phyloP scores from a whole-genome alignment of 1,140 invertebrate species.

The Pogonognathellus flavescens region DNA sequence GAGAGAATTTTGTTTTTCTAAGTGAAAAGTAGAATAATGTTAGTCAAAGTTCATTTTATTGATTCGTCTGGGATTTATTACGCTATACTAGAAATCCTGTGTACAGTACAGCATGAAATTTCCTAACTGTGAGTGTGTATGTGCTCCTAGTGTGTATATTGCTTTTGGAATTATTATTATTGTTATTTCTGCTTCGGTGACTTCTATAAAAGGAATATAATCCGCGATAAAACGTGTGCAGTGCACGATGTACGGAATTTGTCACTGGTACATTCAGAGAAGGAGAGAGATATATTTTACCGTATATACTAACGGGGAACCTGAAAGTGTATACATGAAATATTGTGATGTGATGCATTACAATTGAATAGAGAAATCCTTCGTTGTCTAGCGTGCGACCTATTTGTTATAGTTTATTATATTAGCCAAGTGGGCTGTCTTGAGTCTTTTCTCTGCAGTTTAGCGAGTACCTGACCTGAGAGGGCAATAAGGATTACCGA shows the following conservation, averaged over 20 bases:
- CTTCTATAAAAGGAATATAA: too few species aligned
- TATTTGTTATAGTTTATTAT: constrained; percentile 31
- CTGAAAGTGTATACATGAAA: constrained; percentile 8
- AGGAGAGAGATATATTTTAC: neutral
- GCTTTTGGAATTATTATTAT: too few species aligned
- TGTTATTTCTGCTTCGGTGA: too few species aligned
- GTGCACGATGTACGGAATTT: neutral
- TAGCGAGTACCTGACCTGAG: constrained; percentile 37
- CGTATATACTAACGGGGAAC: too few species aligned
- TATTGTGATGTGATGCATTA: constrained; percentile 13
- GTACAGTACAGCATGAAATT: too few species aligned
- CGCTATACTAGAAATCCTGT: too few species aligned
- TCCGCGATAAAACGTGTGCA: too few species aligned
- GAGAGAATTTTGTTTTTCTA: neutral
- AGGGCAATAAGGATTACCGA: constrained; percentile 33
- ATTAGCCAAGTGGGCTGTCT: constrained; percentile 28
- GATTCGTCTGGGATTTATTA: too few species aligned
- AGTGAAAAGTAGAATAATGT: constrained; percentile 28
- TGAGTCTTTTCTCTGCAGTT: constrained; percentile 31
- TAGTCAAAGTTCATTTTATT: neutral
- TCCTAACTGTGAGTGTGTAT: too few species aligned
- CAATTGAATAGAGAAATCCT: constrained; percentile 2
- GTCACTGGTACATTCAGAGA: neutral
- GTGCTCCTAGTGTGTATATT: too few species aligned
- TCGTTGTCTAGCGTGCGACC: constrained; percentile 24